A percentile compares a stretch with the other conserved stretches of the same genome.
Conservation (phyloP, 1,140 invertebrate genomes). For the Anastrepha ludens region DNA sequence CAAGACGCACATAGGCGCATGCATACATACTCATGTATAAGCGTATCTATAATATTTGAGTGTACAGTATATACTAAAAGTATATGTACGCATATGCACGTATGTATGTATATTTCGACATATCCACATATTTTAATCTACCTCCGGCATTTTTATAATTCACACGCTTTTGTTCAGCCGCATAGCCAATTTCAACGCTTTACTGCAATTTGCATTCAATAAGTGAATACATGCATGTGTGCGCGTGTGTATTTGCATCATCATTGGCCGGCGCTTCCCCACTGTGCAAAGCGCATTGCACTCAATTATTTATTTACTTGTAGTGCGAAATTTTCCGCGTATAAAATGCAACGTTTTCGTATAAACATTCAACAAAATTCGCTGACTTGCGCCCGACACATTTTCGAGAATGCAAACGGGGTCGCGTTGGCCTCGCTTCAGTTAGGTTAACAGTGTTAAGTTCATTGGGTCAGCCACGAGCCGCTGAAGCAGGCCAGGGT, state of each 20-base stretch:
- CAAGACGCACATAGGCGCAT: too few species aligned
- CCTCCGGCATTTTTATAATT: neutral
- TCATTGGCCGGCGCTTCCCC: neutral
- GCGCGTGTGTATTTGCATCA: neutral
- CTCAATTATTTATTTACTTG: constrained; percentile 9
- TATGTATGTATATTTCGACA: neutral
- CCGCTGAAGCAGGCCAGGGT: too few species aligned
- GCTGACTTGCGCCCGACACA: neutral
- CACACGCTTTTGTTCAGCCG: too few species aligned
- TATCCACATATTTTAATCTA: neutral
- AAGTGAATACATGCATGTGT: too few species aligned
- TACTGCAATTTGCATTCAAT: neutral
- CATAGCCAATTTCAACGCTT: constrained; percentile 8
- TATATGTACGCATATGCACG: neutral
- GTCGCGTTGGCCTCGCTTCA: neutral
- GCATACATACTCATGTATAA: neutral
- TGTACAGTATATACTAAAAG: neutral
- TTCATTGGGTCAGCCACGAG: neutral
- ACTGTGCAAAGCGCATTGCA: constrained; percentile 14
- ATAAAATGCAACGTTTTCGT: constrained; percentile 3
- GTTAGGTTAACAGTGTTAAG: neutral
- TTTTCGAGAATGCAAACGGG: constrained; percentile 5
- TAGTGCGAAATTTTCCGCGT: neutral
- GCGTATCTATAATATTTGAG: too few species aligned
- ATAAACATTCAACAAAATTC: constrained; percentile 31